phyloP scores from a whole-genome alignment of 2,797 vertebrate species.

The Sternarchorhynchus goeldii region DNA sequence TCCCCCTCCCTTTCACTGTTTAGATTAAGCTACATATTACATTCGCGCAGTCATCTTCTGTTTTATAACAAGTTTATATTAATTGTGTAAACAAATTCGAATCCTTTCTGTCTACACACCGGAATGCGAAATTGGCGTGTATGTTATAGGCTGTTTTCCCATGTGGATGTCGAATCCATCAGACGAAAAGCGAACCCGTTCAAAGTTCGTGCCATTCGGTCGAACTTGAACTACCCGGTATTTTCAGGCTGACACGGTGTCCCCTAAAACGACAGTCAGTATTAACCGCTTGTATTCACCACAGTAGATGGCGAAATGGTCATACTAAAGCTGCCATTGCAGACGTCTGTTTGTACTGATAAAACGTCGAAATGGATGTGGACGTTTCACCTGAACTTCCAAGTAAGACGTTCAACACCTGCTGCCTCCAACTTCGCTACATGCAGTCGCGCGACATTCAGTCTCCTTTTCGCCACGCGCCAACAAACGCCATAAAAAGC shows the following conservation, averaged over 20 bases:
- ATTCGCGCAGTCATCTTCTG: not conserved
- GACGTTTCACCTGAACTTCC: not conserved
- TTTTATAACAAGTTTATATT: not conserved
- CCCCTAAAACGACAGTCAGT: no score
- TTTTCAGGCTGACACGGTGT: not conserved
- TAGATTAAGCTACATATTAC: not conserved
- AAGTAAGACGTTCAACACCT: constrained; percentile 42
- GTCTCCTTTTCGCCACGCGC: constrained; percentile 69
- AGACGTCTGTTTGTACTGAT: constrained; percentile 4
- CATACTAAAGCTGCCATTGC: not conserved
- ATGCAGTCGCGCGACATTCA: constrained; percentile 69
- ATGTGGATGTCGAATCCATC: not conserved
- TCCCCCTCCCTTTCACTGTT: not conserved
- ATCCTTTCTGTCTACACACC: not conserved
- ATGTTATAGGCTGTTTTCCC: not conserved
- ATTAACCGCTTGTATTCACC: not conserved
- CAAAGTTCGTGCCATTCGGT: not conserved
- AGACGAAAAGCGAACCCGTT: not conserved
- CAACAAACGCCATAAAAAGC: constrained; percentile 72
- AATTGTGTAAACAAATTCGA: not conserved
- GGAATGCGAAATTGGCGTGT: not conserved
- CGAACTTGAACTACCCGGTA: constrained; percentile 5
- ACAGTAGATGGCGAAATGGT: not conserved
- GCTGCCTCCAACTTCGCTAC: constrained; percentile 15
- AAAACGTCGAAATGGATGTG: no score